Evolutionary conservation across 2,113 vertebrate genomes (phyloP), one percentile per base, ranked within the genome.

Genomic region (Sceloporus tristichus): DNA sequence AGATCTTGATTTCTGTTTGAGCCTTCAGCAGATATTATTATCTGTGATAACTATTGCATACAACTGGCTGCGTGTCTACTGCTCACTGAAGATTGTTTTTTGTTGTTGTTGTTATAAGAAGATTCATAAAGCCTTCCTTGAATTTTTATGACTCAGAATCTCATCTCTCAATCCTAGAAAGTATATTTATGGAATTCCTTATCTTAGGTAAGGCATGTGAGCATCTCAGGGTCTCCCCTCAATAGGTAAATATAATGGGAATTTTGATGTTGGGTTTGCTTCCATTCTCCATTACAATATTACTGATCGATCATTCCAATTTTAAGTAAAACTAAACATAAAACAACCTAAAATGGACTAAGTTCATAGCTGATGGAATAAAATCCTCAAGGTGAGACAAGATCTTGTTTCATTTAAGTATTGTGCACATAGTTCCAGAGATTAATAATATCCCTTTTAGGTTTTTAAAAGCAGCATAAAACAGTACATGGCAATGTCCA

Each of bases 1-100:
- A 29, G 27, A 90, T 85, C 85, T 80, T 80, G 19, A 80, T 85
- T 81, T 81, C 84, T 85, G 79, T 82, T 82, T 65, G 70, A 16
- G 65, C 40, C 16, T 84, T 21, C 68, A 66, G 80, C 40, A 54
- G 59, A 80, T 74, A 27, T 4, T 66, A 25, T 66, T 66, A 9
- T 0, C 86, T 82, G 11, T 83, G 21, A 18, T 85, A 78, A 13
- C 87, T 84, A 8, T n/a, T 85, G 0, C 13, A 25, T 84, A 71
- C 82, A 75, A 59, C 53, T 87, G 77, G 3, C n/a, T 90, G 0
- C 3, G 10, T 88, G 54, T 65, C 53, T 14, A 86, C 23, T 1
- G 34, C 4, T 82, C 87, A 75, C 2, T 4, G 19, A 27, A 7
- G 56, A 56, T 79, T 70, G n/a, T 1, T 76, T 85, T 62, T 85